Conservation (phyloP, 1,140 invertebrate genomes). For the Drosophila albomicans region DNA sequence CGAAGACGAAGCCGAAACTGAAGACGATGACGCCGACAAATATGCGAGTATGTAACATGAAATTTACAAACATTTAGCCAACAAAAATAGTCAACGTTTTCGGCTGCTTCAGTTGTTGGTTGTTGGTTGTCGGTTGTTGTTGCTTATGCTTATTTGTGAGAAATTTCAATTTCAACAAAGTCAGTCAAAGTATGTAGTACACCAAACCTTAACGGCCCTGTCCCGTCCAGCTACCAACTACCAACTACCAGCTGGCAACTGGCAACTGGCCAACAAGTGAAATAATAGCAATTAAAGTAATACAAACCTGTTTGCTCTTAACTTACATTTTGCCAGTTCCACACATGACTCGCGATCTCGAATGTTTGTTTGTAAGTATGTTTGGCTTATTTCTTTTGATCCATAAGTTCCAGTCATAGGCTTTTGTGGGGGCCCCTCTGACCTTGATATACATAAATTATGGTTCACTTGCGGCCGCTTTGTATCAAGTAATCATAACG, state of each 20-base stretch:
- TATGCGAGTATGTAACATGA: constrained; percentile 24
- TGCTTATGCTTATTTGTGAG: constrained; percentile 46
- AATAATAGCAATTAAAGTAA: constrained; percentile 80
- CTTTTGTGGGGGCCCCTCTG: constrained; percentile 65
- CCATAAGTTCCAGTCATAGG: constrained; percentile 68
- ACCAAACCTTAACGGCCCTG: constrained; percentile 30
- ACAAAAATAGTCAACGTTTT: constrained; percentile 17
- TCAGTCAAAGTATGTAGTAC: constrained; percentile 13
- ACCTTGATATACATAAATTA: constrained; percentile 78
- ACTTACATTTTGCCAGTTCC: constrained; percentile 66
- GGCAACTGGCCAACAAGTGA: constrained; percentile 55
- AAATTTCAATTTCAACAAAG: constrained; percentile 51
- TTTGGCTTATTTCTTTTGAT: constrained; percentile 55
- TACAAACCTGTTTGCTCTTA: constrained; percentile 70
- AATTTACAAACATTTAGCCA: constrained; percentile 31
- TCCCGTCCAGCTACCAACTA: constrained; percentile 21
- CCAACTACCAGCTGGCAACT: constrained; percentile 11
- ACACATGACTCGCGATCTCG: constrained; percentile 6
- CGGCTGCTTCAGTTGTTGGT: background rate
- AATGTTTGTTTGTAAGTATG: background rate
- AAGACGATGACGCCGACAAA: constrained; percentile 41
- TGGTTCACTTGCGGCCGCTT: constrained; percentile 49
- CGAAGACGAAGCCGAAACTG: background rate
- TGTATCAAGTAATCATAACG: constrained; percentile 67
- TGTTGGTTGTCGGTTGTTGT: constrained; percentile 1